phyloP scores from a whole-genome alignment of 2,113 vertebrate species.

The Scortum barcoo region DNA sequence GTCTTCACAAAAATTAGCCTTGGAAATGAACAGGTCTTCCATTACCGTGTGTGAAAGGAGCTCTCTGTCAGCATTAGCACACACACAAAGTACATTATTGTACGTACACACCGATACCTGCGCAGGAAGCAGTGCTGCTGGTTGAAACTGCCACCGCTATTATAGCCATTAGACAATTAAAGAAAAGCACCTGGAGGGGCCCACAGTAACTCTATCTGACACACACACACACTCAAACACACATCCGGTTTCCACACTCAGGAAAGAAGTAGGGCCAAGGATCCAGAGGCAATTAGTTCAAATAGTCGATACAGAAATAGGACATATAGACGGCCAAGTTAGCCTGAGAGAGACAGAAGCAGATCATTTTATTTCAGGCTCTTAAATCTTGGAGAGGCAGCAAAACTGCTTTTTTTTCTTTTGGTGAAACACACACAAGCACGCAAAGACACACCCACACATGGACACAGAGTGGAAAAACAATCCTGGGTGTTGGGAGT shows the following conservation, averaged over 20 bases:
- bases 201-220: slow-evolving; percentile 51
- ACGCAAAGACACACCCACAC: slow-evolving; percentile 19
- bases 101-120: slow-evolving; percentile 6
- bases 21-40: not conserved
- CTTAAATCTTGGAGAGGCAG: slow-evolving; percentile 26
- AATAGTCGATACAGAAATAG: slow-evolving; percentile 50
- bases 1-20: not conserved
- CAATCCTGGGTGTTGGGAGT: not conserved
- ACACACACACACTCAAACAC: slow-evolving; percentile 34
- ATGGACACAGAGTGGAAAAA: not conserved
- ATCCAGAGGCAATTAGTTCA: slow-evolving; percentile 60
- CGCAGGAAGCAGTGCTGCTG: not conserved
- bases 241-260: slow-evolving; percentile 20
- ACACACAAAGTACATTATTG: slow-evolving; percentile 10
- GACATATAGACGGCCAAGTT: slow-evolving; percentile 38
- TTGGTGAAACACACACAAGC: not conserved
- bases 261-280: slow-evolving; percentile 39
- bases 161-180: slow-evolving; percentile 64
- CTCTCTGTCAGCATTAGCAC: not conserved
- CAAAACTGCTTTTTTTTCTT: slow-evolving; percentile 4
- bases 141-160: slow-evolving; percentile 19
- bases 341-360: slow-evolving; percentile 12
- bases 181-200: slow-evolving; percentile 48
- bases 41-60: not conserved
- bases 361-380: slow-evolving; percentile 34